Base-by-base conservation (phyloP, 1,140 invertebrate genomes). In the Leptinotarsa texana region DNA sequence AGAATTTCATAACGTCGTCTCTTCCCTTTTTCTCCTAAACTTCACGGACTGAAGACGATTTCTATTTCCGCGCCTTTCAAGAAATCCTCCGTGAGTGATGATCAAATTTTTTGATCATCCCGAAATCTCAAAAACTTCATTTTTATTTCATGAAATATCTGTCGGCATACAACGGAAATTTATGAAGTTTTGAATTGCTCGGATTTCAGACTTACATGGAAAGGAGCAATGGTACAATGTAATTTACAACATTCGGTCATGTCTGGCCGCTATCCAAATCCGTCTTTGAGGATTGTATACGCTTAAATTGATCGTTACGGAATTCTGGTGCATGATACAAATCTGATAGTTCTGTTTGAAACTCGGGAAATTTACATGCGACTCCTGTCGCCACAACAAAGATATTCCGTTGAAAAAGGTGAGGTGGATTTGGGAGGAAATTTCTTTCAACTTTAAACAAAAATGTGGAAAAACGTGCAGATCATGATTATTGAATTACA, bases 1-100 rank as follows among this genome's bases (percentile, higher is more conserved):
- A 57, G n/a, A 57, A 57, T 57, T 57, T 57, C 51, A 57, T 57
- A 57, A 17, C 51, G n/a, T 57, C 51, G 51, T 57, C n/a, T 57
- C 17, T 57, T 18, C n/a, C 51, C 51, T n/a, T 42, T 33, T 57
- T 57, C 51, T 57, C 51, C 51, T 18, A 18, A 57, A 57, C 6
- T 57, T 57, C 51, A 57, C 17, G n/a, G 51, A 57, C 51, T 18
- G 51, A 57, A 57, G 51, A 57, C 51, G 51, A 57, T 57, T 57
- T 18, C 15, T 18, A 57, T 57, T 17, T 57, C 51, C 51, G 51
- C 15, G 51, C 51, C 51, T 57, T 57, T 57, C 51, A 57, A n/a
- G 51, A 17, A 57, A 57, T 57, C n/a, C 51, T 15, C 51, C n/a
- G 51, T 57, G 51, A 57, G 51, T 57, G 51, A 57, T 57, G 51